A percentile compares a stretch with the other conserved stretches of the same genome.
phyloP scores from a whole-genome alignment of 2,113 vertebrate species.

The Menidia beryllina region DNA sequence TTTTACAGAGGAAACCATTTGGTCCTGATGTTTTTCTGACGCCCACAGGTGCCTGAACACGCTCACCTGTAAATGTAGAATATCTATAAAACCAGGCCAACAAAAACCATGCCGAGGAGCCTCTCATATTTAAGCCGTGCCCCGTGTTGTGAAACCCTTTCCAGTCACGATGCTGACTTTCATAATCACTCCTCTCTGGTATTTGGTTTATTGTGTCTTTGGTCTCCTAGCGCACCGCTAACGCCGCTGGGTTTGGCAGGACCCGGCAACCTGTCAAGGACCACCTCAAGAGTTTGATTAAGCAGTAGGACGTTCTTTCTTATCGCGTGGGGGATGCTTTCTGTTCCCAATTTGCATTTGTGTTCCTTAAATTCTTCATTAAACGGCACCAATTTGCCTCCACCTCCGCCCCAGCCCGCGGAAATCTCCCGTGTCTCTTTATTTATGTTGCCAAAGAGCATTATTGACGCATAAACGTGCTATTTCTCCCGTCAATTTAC shows the following conservation, averaged over 20 bases:
- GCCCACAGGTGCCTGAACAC: no score
- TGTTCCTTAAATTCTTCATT: constrained; percentile 29
- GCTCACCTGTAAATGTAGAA: no score
- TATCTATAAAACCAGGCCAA: constrained; percentile 14
- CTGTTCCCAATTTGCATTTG: constrained; percentile 54
- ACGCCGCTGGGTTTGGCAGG: constrained; percentile 67
- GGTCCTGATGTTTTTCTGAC: no score
- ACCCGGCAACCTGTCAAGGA: constrained; percentile 41
- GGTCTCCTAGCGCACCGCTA: constrained; percentile 39
- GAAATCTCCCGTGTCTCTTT: constrained; percentile 37
- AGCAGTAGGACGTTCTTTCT: constrained; percentile 22
- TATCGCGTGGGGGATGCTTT: constrained; percentile 19
- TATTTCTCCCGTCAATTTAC: constrained; percentile 66
- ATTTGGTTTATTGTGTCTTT: constrained; percentile 58
- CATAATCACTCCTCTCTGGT: constrained; percentile 46
- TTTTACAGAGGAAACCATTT: no score
- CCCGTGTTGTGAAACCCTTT: constrained; percentile 57
- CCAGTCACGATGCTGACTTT: constrained; percentile 49
- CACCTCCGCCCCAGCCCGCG: constrained; percentile 9
- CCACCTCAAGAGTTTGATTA: constrained; percentile 46
- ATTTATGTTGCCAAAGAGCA: constrained; percentile 48
- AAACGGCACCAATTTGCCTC: constrained; percentile 22
- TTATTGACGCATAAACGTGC: constrained; percentile 69
- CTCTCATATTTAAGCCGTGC: constrained; percentile 24
- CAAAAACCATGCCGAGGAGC: neutral